Evolutionary conservation across 2,113 vertebrate genomes (phyloP).

Genomic region (Numenius arquata): DNA sequence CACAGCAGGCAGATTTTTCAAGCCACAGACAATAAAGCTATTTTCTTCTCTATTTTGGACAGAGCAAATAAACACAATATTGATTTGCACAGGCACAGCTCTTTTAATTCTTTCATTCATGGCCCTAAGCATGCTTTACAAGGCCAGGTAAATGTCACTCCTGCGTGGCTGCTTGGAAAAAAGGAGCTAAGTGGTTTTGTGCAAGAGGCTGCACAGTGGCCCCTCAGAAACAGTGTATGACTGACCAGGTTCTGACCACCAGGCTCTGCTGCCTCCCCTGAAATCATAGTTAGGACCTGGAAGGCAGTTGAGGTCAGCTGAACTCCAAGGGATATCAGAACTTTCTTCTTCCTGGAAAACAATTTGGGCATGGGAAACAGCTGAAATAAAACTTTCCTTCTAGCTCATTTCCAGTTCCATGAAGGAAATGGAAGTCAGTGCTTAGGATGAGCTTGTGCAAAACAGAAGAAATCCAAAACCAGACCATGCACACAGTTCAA

Average conservation of each 20-base stretch:
- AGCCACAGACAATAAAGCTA: background rate
- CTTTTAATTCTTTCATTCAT: background rate
- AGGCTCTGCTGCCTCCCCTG: background rate
- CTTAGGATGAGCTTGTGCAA: background rate
- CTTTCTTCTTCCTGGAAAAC: background rate
- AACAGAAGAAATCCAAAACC: constrained; percentile 16
- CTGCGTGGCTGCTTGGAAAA: background rate
- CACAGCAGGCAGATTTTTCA: constrained; percentile 1
- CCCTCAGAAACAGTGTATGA: background rate
- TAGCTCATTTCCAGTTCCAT: background rate
- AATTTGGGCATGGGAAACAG: background rate
- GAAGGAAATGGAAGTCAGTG: background rate
- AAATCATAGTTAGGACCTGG: background rate
- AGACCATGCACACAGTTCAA: background rate
- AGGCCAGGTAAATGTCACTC: background rate
- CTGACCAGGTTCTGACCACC: background rate
- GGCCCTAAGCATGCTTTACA: background rate
- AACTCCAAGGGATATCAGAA: background rate
- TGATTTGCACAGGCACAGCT: background rate
- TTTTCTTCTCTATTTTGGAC: background rate
- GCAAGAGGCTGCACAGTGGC: background rate
- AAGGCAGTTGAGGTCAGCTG: background rate
- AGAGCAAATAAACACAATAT: background rate
- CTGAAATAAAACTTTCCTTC: background rate
- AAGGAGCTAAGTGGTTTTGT: background rate